Percentiles rank a stretch among this genome's conserved stretches.
Conservation (phyloP, 2,888 invertebrate species). For the Dysmachus trigonus region DNA sequence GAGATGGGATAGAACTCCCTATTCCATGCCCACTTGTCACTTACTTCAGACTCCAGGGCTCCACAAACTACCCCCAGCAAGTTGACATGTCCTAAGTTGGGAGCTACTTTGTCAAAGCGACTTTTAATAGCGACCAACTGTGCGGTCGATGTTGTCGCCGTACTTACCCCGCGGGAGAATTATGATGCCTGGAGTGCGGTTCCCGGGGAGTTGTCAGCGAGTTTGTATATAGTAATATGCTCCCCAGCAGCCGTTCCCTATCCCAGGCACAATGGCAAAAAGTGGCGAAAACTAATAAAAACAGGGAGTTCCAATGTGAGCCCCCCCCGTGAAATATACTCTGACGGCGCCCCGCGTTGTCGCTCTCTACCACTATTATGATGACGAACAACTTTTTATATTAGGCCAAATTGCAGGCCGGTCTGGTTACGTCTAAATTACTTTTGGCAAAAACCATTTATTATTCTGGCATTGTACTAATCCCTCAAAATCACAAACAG, state of each 20-base stretch:
- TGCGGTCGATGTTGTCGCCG: slow-evolving; percentile 36
- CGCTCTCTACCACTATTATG: slow-evolving; percentile 42
- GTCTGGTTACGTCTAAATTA: slow-evolving; percentile 49
- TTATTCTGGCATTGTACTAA: slow-evolving; percentile 50
- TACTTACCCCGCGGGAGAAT: slow-evolving; percentile 19
- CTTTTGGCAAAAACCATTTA: slow-evolving; percentile 50
- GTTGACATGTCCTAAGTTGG: slow-evolving; percentile 42
- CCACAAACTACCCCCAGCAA: neutral
- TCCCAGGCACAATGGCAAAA: slow-evolving; percentile 34
- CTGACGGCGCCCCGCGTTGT: neutral
- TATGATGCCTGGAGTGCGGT: slow-evolving; percentile 22
- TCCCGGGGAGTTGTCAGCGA: neutral
- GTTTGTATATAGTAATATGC: neutral
- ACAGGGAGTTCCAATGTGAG: slow-evolving; percentile 9
- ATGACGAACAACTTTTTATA: slow-evolving; percentile 50
- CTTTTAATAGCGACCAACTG: slow-evolving; percentile 49
- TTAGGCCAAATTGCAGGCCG: slow-evolving; percentile 44
- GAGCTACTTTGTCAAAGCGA: slow-evolving; percentile 48
- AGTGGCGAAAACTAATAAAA: slow-evolving; percentile 47
- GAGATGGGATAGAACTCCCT: neutral
- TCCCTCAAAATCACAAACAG: slow-evolving; percentile 51
- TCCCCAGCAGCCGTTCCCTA: neutral
- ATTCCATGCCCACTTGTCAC: neutral
- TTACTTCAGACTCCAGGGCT: neutral
- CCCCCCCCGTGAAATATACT: slow-evolving; percentile 14